Base-by-base conservation (phyloP, 2,888 invertebrate species). In the Drosophila anceps region DNA sequence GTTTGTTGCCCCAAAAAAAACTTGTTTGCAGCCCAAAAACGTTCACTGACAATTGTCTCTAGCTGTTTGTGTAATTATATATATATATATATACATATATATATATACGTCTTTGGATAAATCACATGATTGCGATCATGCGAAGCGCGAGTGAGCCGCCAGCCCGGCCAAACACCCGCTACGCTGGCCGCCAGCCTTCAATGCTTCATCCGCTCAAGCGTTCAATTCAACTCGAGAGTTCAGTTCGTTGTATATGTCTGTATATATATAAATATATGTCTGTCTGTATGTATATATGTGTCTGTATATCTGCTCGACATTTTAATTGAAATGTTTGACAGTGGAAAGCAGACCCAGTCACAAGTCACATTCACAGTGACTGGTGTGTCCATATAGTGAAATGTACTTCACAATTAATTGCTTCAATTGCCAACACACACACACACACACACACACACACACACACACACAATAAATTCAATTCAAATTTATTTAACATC, bases 261-360 rank as follows among this genome's bases (percentile, higher is more conserved):
- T 46, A 46, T 27, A n/a, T n/a, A 46, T n/a, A 29, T 27, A 46
- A 13, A 13, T 60, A 65, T 81, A 60, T 39, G n/a, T n/a, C n/a
- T 18, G 12, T n/a, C n/a, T 13, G 24, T 46, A 46, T 27, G 9
- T n/a, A 46, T n/a, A 29, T 6, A 55, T 67, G 15, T 50, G 48
- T 48, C 20, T 41, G 53, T 69, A 27, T 57, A 64, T 71, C 63
- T 71, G 60, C 57, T 72, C 64, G 68, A 66, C 59, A 65, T 79
- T 82, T 86, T 73, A 85, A 85, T 85, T 85, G 87, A 88, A 88
- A 86, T 88, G 85, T 84, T 84, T 85, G 89, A 84, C 76, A 80
- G 77, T 73, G 54, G 44, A 55, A 67, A 53, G 58, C 48, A 55
- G 20, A 33, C 27, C 39, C 51, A 58, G 70, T 76, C 73, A 59